Conservation (phyloP, 2,888 invertebrate genomes). For the Ectobius pallidus region DNA sequence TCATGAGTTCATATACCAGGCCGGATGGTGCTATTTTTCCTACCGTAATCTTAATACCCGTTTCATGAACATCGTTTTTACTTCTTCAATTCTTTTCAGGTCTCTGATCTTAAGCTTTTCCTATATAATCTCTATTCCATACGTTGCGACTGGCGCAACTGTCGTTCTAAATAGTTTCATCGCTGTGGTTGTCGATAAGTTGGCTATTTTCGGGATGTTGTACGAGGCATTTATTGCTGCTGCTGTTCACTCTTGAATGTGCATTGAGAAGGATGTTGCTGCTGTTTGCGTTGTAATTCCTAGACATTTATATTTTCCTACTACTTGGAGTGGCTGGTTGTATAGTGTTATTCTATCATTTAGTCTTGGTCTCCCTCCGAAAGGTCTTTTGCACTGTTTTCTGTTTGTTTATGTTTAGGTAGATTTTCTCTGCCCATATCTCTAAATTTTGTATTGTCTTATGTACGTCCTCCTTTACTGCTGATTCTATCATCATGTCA, state of each 20-base stretch:
- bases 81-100: background rate
- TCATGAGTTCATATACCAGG: background rate
- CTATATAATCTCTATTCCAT: background rate
- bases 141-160: background rate
- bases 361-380: background rate
- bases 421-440: background rate
- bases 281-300: background rate
- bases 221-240: background rate
- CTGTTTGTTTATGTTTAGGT: background rate
- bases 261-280: background rate
- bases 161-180: background rate
- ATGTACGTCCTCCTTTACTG: background rate
- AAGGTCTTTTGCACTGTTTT: background rate
- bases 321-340: background rate
- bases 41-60: background rate
- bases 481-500: background rate
- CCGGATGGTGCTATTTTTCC: background rate
- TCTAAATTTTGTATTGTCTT: background rate
- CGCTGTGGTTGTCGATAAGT: background rate
- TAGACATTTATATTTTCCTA: slow-evolving; percentile 4
- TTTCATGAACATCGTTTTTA: slow-evolving; percentile 5
- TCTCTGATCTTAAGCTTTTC: background rate
- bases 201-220: background rate
- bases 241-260: background rate
- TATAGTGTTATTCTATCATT: background rate